phyloP scores from a whole-genome alignment of 2,113 vertebrate genomes.

The Aegithalos caudatus region DNA sequence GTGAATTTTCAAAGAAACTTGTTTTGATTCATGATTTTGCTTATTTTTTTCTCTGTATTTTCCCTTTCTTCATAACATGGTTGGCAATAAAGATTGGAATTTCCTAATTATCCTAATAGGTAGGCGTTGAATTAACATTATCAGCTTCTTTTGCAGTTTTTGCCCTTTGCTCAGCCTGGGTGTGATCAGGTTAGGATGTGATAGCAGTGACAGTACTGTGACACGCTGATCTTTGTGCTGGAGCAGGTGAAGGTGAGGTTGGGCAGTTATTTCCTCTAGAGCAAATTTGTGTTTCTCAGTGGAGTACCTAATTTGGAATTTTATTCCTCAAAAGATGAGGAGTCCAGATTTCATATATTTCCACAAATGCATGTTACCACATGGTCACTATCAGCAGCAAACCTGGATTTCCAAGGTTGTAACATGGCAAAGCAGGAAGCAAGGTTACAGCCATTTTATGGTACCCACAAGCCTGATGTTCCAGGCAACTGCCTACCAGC shows the following conservation, averaged over 20 bases:
- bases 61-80: neutral
- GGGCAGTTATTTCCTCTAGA: neutral
- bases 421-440: neutral
- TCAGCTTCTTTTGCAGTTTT: neutral
- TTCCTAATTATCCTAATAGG: neutral
- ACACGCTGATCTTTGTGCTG: neutral
- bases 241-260: neutral
- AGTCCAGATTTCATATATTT: neutral
- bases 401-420: neutral
- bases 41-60: neutral
- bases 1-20: neutral
- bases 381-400: neutral
- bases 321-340: neutral
- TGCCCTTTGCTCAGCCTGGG: neutral
- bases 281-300: neutral
- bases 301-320: neutral
- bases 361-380: neutral
- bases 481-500: neutral
- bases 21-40: fast-evolving
- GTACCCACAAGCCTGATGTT: neutral
- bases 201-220: neutral
- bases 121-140: neutral
- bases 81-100: neutral
- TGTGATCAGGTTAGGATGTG: neutral
- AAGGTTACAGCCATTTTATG: neutral